Conservation (phyloP, 2,888 invertebrate genomes). For the Exocentrus adspersus region DNA sequence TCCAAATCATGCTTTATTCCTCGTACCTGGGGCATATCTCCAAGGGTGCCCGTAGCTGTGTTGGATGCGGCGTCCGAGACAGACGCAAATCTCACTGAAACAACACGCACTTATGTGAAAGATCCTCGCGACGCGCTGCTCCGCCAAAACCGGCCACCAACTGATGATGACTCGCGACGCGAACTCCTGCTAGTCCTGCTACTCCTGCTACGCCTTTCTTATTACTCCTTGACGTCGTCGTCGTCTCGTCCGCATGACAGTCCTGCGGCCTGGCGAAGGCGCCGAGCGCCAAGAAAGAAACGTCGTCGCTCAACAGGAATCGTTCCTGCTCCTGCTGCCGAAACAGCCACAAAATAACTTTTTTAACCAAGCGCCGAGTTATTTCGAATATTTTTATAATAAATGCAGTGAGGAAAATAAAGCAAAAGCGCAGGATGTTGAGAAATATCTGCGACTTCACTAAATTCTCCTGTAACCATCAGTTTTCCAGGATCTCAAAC, state of each 20-base stretch:
- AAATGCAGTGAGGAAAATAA: too few relatives aligned
- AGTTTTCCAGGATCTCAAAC: too few relatives aligned
- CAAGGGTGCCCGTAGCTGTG: background rate
- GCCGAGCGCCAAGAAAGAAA: background rate
- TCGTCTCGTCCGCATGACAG: constrained; percentile 27
- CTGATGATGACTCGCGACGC: background rate
- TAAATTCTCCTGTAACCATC: background rate
- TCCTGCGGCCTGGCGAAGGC: constrained; percentile 24
- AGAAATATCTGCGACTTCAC: background rate
- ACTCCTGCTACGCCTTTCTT: constrained; percentile 21
- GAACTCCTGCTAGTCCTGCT: too few relatives aligned
- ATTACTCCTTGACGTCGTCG: constrained; percentile 20
- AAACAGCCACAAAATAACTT: too few relatives aligned
- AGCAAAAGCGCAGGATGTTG: background rate
- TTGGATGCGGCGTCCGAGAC: constrained; percentile 5
- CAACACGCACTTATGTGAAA: background rate
- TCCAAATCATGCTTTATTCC: too few relatives aligned
- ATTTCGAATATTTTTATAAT: too few relatives aligned
- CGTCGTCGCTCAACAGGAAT: background rate
- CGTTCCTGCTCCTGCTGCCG: too few relatives aligned
- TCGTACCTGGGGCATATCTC: constrained; percentile 28
- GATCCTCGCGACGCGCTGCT: background rate
- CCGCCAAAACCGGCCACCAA: constrained; percentile 3
- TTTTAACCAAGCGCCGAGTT: too few relatives aligned
- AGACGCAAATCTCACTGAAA: constrained; percentile 8